Evolutionary conservation across 2,888 invertebrate species (phyloP).

Genomic region (Megaustenia siamemsis): DNA sequence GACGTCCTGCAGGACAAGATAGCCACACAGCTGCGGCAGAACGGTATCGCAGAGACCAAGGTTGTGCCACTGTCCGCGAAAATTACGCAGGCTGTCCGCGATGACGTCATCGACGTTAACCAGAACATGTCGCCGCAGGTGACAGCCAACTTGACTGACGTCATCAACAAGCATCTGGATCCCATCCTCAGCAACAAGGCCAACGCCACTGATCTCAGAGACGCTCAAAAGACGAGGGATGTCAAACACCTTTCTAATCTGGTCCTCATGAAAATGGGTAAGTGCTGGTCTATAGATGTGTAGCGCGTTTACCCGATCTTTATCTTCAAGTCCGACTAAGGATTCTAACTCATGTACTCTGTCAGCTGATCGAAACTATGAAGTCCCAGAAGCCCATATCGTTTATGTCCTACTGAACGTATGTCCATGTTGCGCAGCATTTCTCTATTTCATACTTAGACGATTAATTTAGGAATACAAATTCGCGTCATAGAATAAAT

Average conservation of each 20-base stretch:
- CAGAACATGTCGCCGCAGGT: slow-evolving; percentile 32
- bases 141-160: slow-evolving; percentile 47
- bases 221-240: slow-evolving; percentile 31
- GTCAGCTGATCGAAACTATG: no score
- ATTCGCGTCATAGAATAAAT: no score
- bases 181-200: slow-evolving; percentile 56
- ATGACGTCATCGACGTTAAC: slow-evolving; percentile 45
- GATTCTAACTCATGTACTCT: no score
- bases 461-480: no score
- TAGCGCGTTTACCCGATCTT: no score
- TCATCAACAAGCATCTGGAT: slow-evolving; percentile 57
- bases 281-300: no score
- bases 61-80: slow-evolving; percentile 55
- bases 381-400: no score
- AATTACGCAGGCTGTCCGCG: slow-evolving; percentile 52
- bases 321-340: no score
- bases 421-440: no score
- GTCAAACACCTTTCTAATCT: slow-evolving; percentile 40
- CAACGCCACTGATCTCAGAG: slow-evolving; percentile 46
- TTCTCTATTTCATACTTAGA: no score
- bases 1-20: slow-evolving; percentile 55
- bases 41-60: slow-evolving; percentile 57
- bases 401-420: no score
- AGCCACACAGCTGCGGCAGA: slow-evolving; percentile 53
- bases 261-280: slow-evolving; percentile 39